Conservation (phyloP, 2,113 vertebrate species). For the Podiceps cristatus region DNA sequence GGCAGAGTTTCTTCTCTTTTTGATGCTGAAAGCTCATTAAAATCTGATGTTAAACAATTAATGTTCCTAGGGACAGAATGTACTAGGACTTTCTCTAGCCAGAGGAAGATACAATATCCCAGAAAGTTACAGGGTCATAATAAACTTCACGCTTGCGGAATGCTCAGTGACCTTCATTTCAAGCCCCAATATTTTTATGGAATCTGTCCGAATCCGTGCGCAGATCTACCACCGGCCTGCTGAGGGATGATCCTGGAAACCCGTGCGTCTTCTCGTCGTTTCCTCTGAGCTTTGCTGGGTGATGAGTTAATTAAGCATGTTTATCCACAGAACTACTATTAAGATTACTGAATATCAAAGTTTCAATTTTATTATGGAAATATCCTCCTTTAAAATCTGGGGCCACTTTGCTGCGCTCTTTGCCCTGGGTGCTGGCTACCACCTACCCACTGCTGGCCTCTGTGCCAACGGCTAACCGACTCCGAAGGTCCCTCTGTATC, state of each 20-base stretch:
- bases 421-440: not conserved
- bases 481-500: fast-evolving
- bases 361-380: not conserved
- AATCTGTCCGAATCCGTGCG: not conserved
- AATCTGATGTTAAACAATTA: constrained; percentile 10
- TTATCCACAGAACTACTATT: not conserved
- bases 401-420: fast-evolving
- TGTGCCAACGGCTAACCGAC: too few relatives aligned
- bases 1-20: not conserved
- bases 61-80: not conserved
- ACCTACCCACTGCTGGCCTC: not conserved
- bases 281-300: not conserved
- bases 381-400: not conserved
- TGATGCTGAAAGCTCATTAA: constrained; percentile 4
- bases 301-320: not conserved
- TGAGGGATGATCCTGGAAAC: not conserved
- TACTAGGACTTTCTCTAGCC: not conserved
- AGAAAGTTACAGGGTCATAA: not conserved
- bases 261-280: fast-evolving
- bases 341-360: too few relatives aligned
- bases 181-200: not conserved
- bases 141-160: not conserved
- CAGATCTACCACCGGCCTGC: not conserved
- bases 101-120: not conserved
- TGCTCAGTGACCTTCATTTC: fast-evolving